These are phyloP conservation scores for Heterotilapia buettikoferi DNA, from an alignment of 2,113 vertebrate genomes.

Conservation along the genomic window DNA sequence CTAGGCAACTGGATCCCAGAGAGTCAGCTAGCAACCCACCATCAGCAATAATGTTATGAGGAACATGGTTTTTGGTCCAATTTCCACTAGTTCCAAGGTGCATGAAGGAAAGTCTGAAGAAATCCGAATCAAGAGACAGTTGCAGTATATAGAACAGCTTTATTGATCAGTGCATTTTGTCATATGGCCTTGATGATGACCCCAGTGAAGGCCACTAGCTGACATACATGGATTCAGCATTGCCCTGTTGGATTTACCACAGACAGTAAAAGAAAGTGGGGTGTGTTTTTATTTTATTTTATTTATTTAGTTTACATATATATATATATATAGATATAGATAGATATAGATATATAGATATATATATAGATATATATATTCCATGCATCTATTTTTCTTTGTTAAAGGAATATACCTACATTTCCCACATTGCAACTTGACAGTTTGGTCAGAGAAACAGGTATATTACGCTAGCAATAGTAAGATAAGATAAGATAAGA, in stretches of 20 bases:
- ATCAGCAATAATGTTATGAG: neutral
- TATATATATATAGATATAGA: too few relatives aligned
- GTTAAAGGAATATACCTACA: neutral
- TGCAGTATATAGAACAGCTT: neutral
- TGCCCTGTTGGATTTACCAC: neutral
- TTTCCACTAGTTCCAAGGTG: neutral
- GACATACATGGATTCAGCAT: neutral
- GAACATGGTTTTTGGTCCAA: neutral
- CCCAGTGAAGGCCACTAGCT: neutral
- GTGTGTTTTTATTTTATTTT: too few relatives aligned
- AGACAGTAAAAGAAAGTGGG: too few relatives aligned
- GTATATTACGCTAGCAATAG: neutral
- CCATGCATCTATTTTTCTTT: neutral
- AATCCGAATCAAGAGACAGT: neutral
- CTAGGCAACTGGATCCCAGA: neutral
- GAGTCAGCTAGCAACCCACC: neutral
- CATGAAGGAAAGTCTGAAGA: neutral
- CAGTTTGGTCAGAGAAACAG: neutral
- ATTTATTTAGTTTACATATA: too few relatives aligned
- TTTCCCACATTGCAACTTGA: neutral
- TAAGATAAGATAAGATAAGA: too few relatives aligned
- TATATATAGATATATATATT: neutral
- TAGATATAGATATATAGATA: too few relatives aligned
- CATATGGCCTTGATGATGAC: neutral
- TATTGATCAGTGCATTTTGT: neutral